Conservation (phyloP, 2,888 invertebrate species). For the Melolontha melolontha region DNA sequence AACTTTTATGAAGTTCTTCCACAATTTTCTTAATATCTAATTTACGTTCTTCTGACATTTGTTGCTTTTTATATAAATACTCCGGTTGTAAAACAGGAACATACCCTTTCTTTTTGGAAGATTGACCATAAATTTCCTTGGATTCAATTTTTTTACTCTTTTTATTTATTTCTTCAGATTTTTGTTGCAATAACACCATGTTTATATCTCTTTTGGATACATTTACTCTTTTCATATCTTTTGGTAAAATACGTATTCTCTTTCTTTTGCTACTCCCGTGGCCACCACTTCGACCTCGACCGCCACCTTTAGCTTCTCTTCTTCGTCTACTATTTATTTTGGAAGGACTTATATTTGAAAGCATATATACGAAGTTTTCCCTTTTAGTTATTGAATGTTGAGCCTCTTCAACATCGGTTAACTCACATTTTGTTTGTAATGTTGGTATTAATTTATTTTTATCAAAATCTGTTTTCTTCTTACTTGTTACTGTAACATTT, state of each 20-base stretch:
- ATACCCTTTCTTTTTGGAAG: not conserved
- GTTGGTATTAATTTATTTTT: constrained; percentile 50
- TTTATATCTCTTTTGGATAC: constrained; percentile 56
- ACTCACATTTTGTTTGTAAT: not conserved
- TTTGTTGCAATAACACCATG: constrained; percentile 56
- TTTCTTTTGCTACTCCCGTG: not conserved
- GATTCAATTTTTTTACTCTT: constrained; percentile 28
- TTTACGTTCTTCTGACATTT: not conserved
- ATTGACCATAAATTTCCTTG: not conserved
- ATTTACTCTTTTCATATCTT: constrained; percentile 7
- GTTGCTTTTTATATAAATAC: not conserved
- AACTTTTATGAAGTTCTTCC: not conserved
- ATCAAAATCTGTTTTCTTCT: constrained; percentile 46
- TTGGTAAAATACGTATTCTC: not conserved
- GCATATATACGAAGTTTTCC: too few species aligned
- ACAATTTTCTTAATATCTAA: not conserved
- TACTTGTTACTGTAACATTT: constrained; percentile 2
- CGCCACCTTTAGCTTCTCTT: constrained; percentile 21
- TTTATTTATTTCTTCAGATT: constrained; percentile 45
- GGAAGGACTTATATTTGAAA: too few species aligned
- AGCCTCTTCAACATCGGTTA: not conserved
- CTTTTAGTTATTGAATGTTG: not conserved
- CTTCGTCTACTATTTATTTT: not conserved
- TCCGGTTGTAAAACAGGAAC: not conserved
- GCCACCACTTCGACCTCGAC: constrained; percentile 16